Base-by-base conservation (phyloP, 2,797 vertebrate species). In the Sciurus carolinensis region DNA sequence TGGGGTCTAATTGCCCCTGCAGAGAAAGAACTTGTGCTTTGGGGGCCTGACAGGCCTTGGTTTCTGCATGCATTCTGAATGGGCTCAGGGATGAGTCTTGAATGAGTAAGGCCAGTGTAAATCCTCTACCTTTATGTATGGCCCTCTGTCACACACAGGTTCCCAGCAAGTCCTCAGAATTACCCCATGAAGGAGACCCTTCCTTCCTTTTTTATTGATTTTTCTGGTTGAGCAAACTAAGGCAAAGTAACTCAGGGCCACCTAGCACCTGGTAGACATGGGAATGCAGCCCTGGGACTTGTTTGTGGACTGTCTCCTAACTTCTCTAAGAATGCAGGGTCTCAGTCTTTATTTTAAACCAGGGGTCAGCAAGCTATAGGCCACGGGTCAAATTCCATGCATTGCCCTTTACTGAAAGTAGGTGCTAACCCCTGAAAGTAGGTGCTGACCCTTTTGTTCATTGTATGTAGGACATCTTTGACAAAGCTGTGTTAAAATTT, bases 331-430 rank as follows among this genome's bases (percentile, higher is more conserved):
- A 69, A 6, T 9, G n/a, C 0, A 9, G 17, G 18, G 28, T n/a
- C n/a, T 81, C 76, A 28, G 20, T 20, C 24, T 75, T 88, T 59
- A 36, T 62, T 18, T 36, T 80, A 47, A 91, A n/a, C 9, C 11
- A 88, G 64, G 64, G 71, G 30, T 67, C 42, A 44, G 44, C 28
- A 26, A 11, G 36, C 6, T 1, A 0, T 0, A 15, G 84, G 59
- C 71, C 30, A 0, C 4, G 13, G 54, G 47, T 57, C n/a, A 20
- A 13, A 1, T 26, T n/a, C 4, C 5, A 7, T 12, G 17, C 3
- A 30, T 10, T 0, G 1, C 33, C 28, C 22, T 26, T 83, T 33
- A 66, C 20, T 39, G 66, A 8, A 47, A 33, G 36, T 4, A 26
- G 59, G 59, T 17, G 47, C 8, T 59, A 42, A 33, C 14, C 7